These are phyloP conservation scores for Sipha maydis DNA, from an alignment of 2,888 invertebrate genomes.

Conservation along the genomic window DNA sequence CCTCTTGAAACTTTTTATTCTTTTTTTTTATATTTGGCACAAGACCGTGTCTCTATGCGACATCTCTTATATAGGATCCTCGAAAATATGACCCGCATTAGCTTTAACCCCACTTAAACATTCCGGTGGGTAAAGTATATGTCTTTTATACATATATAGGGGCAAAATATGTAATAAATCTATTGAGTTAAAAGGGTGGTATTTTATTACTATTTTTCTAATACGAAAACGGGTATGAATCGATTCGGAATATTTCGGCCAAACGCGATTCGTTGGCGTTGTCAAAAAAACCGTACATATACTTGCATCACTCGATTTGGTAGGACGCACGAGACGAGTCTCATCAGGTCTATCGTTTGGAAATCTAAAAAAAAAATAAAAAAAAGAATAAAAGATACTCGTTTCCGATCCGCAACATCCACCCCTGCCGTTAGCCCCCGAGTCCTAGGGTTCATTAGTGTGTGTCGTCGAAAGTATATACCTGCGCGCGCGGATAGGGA, in stretches of 20 bases:
- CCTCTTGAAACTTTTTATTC: constrained; percentile 34
- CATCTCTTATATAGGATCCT: constrained; percentile 28
- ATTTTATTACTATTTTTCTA: background rate
- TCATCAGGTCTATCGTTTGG: background rate
- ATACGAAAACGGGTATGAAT: background rate
- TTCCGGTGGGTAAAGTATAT: constrained; percentile 1
- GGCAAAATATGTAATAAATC: constrained; percentile 30
- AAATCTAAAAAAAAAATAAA: background rate
- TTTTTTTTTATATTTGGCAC: constrained; percentile 46
- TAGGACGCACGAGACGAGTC: background rate
- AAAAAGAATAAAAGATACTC: constrained; percentile 42
- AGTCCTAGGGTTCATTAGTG: constrained; percentile 36
- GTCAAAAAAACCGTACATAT: background rate
- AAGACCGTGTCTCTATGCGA: background rate
- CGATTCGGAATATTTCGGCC: background rate
- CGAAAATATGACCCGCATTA: constrained; percentile 56
- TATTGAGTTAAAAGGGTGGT: background rate
- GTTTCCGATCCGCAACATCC: background rate
- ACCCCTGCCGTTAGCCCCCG: background rate
- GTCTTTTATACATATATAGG: background rate
- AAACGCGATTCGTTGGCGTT: background rate
- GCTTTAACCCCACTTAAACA: constrained; percentile 50
- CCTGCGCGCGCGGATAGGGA: constrained; percentile 18
- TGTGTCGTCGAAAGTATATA: background rate
- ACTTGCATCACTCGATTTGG: background rate